These are phyloP conservation scores for Amazona ochrocephala DNA, from an alignment of 2,797 vertebrate species.

Conservation along the genomic window DNA sequence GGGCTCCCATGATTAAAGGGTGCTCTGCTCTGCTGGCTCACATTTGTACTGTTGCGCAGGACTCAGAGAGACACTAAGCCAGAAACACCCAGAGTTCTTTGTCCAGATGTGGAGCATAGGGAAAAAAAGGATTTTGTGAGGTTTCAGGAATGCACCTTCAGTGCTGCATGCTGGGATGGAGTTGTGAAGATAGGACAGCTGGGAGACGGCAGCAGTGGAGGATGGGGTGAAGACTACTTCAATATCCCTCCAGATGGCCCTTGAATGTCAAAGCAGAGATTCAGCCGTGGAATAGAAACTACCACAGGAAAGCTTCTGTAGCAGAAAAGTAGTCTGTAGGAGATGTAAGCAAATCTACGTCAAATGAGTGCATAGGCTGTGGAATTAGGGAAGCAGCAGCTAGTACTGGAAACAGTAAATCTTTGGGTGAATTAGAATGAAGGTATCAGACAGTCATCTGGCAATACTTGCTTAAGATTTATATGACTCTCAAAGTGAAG, in stretches of 20 bases:
- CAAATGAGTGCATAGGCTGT: background rate
- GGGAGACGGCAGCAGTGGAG: background rate
- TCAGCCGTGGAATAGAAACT: background rate
- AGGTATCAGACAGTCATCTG: background rate
- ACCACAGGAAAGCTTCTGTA: background rate
- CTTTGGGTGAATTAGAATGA: background rate
- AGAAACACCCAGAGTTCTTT: background rate
- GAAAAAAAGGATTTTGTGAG: background rate
- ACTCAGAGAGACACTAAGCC: rapidly evolving
- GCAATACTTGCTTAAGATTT: background rate
- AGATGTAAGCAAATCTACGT: background rate
- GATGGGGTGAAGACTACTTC: background rate
- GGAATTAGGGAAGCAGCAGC: background rate
- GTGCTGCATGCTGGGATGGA: rapidly evolving
- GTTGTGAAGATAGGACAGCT: background rate
- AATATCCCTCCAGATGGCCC: background rate
- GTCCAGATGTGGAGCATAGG: rapidly evolving
- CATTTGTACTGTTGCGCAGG: too few species aligned
- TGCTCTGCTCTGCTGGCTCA: rapidly evolving
- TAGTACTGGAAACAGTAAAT: background rate
- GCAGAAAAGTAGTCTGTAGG: background rate
- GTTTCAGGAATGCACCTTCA: background rate
- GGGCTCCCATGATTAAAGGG: background rate
- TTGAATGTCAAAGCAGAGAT: background rate
- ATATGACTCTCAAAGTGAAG: background rate